Conservation (phyloP, 1,140 invertebrate genomes). For the Leptinotarsa texana region DNA sequence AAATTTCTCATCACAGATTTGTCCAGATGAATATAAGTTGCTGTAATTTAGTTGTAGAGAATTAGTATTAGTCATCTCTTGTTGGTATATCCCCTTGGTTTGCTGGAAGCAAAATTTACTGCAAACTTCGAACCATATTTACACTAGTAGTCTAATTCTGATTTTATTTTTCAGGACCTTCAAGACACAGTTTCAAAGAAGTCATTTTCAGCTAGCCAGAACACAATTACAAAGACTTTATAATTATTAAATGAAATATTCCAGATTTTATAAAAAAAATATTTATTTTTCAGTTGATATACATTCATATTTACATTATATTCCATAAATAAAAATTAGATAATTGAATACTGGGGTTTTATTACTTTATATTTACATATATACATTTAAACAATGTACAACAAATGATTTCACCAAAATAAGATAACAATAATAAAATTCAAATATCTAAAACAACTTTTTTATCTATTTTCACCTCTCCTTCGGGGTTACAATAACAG, state of each 20-base stretch:
- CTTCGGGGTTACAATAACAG: no score
- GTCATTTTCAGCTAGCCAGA: slow-evolving; percentile 49
- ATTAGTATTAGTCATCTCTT: no score
- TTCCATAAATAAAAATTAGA: slow-evolving; percentile 26
- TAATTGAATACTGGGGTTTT: slow-evolving; percentile 19
- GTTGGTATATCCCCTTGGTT: no score
- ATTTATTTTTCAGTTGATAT: slow-evolving; percentile 38
- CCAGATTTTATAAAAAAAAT: slow-evolving; percentile 40
- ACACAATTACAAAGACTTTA: slow-evolving; percentile 54
- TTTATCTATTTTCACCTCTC: no score
- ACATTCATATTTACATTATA: slow-evolving; percentile 27
- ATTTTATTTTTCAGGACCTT: slow-evolving; percentile 40
- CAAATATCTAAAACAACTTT: background rate
- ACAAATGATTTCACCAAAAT: background rate
- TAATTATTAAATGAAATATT: slow-evolving; percentile 43
- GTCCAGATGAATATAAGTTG: no score
- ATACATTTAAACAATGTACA: background rate
- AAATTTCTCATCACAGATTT: no score
- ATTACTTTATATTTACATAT: slow-evolving; percentile 2
- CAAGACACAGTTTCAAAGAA: slow-evolving; percentile 46
- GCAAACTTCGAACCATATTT: no score
- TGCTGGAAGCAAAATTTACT: no score
- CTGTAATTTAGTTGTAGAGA: no score
- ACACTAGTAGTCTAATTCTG: background rate
- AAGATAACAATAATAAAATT: background rate